A percentile compares a stretch with the other conserved stretches of the same genome.
Evolutionary conservation across 2,113 vertebrate genomes (phyloP).

Genomic region (Psettodes erumei): DNA sequence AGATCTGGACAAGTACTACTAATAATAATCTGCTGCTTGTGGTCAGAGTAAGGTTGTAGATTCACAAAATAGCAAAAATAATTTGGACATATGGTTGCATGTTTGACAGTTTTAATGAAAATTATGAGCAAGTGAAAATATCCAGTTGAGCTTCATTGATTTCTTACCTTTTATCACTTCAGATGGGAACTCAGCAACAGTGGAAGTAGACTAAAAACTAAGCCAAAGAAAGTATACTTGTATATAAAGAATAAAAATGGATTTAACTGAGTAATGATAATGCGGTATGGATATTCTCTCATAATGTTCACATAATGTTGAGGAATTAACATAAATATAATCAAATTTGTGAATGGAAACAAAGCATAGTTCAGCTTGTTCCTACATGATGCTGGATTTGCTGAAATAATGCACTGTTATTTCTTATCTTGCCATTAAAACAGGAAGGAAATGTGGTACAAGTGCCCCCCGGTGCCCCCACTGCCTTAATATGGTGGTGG

Average conservation of each 20-base stretch:
- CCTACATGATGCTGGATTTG: background rate
- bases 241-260: background rate
- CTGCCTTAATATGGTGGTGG: background rate
- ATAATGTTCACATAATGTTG: too few species aligned
- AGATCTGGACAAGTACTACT: slow-evolving; percentile 9
- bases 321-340: background rate
- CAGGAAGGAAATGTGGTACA: slow-evolving; percentile 14
- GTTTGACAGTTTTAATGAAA: slow-evolving; percentile 20
- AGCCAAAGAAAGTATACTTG: background rate
- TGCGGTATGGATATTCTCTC: background rate
- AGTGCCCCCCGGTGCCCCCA: background rate
- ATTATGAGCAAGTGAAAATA: background rate
- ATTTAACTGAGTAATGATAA: background rate
- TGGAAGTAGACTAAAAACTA: background rate
- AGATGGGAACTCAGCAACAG: background rate
- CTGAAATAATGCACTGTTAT: background rate
- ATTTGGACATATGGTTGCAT: slow-evolving; percentile 8
- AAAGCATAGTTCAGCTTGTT: background rate
- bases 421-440: background rate
- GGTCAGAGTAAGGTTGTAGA: slow-evolving; percentile 31
- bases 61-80: background rate
- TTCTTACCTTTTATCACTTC: slow-evolving; percentile 2
- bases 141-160: background rate
- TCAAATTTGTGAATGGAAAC: background rate
- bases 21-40: slow-evolving; percentile 6